phyloP scores from a whole-genome alignment of 2,888 invertebrate species.

The Acanthosepion esculentum region DNA sequence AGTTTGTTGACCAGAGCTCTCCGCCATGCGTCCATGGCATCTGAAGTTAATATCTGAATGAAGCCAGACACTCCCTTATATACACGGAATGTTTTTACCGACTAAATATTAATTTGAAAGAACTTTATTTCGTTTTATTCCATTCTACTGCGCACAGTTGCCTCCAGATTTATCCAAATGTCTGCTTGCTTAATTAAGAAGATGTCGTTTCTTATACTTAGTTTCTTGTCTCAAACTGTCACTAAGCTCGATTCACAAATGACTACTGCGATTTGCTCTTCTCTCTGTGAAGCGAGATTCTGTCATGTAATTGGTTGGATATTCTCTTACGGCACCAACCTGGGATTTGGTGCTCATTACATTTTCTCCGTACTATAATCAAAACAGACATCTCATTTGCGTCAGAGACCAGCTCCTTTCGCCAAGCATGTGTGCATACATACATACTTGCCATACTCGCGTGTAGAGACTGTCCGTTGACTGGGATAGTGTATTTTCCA shows the following conservation, averaged over 20 bases:
- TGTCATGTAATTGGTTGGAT: not conserved
- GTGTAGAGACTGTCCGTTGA: no score
- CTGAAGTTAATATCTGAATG: no score
- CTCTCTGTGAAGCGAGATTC: not conserved
- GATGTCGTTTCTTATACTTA: not conserved
- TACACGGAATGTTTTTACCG: no score
- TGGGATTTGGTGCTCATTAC: not conserved
- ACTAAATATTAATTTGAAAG: no score
- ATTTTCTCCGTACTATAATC: not conserved
- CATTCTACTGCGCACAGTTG: not conserved
- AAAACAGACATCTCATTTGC: not conserved
- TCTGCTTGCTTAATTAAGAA: not conserved
- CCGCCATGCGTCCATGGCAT: no score
- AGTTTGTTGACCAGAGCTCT: no score
- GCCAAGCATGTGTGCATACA: no score
- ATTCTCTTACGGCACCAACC: not conserved
- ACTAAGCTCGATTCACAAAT: not conserved
- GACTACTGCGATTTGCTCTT: not conserved
- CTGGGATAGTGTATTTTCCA: no score
- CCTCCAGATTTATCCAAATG: not conserved
- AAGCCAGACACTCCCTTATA: no score
- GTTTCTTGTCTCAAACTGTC: not conserved
- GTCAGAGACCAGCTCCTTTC: not conserved
- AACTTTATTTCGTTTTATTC: not conserved
- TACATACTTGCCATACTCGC: no score